Evolutionary conservation across 1,140 invertebrate species (phyloP), one percentile per base, ranked within the genome.

Genomic region (Zaprionus africanus): DNA sequence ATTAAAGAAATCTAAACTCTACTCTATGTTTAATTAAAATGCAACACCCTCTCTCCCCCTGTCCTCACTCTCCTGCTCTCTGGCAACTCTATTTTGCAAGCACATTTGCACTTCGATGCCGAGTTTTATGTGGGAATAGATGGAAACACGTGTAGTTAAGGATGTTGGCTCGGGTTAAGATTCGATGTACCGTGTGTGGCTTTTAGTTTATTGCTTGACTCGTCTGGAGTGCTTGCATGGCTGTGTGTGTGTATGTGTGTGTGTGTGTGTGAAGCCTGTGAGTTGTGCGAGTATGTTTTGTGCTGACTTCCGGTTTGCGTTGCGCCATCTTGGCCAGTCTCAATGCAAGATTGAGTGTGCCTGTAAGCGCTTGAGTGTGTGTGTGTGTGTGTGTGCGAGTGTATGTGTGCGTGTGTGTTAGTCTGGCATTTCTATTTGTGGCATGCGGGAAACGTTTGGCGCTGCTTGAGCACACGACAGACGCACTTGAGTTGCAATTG

Each of bases 381-480:
- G 7, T 22, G 19, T 17, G 46, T 36, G 28, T 69, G 34, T 28
- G 64, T 43, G n/a, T 22, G 19, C 12, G 46, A 24, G 28, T 69
- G 34, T 28, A 58, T 43, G n/a, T 31, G 53, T 22, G n/a, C 17
- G 51, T 51, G 28, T 74, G 69, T 28, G 36, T 41, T 36, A 53
- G 49, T 70, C 46, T 76, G 59, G 56, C n/a, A 67, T 59, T 69
- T 74, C 66, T 81, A 79, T 75, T 84, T 81, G 81, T 74, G 78
- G 76, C 49, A 61, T 68, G 64, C 36, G 63, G 64, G 36, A 77
- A 78, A 68, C 61, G 79, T 61, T 79, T 65, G 75, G 60, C 65
- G 63, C 58, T 75, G 80, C 84, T 88, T 81, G 77, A 83, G 69
- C 80, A 88, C 84, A 88, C 78, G 72, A 78, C 83, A 87, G 73